A percentile compares a stretch with the other conserved stretches of the same genome.
phyloP scores from a whole-genome alignment of 1,140 invertebrate species.

The Drosophila elegans region DNA sequence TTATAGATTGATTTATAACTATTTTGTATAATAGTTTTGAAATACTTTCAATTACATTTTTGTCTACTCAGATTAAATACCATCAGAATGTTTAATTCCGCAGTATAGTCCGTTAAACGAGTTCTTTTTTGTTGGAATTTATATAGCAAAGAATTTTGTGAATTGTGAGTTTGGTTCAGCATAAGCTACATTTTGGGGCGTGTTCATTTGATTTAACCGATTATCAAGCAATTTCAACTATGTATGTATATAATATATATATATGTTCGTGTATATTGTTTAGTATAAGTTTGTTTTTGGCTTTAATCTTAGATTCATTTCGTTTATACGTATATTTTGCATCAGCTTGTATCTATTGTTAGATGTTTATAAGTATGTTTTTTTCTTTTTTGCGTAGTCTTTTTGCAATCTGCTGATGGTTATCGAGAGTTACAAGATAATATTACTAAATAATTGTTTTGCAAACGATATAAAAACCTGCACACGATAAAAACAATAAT shows the following conservation, averaged over 20 bases:
- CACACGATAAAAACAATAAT: slow-evolving; percentile 72
- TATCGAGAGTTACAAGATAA: slow-evolving; percentile 36
- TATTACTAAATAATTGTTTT: slow-evolving; percentile 72
- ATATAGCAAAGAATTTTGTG: slow-evolving; percentile 33
- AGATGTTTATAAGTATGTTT: slow-evolving; percentile 25
- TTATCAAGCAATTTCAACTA: slow-evolving; percentile 83
- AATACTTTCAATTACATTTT: slow-evolving; percentile 68
- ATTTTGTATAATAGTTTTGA: slow-evolving; percentile 71
- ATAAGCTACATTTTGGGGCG: slow-evolving; percentile 66
- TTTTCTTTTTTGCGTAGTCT: slow-evolving; percentile 30
- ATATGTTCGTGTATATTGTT: slow-evolving; percentile 50
- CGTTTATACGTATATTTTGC: slow-evolving; percentile 65
- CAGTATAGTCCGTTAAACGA: slow-evolving; percentile 22
- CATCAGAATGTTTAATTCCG: slow-evolving; percentile 31
- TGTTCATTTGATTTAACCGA: slow-evolving; percentile 65
- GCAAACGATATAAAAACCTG: slow-evolving; percentile 78
- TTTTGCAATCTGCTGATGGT: slow-evolving; percentile 41
- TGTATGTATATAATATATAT: slow-evolving; percentile 47
- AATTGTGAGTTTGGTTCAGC: slow-evolving; percentile 45
- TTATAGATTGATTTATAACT: slow-evolving; percentile 66
- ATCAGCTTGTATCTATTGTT: slow-evolving; percentile 49
- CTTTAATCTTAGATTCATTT: slow-evolving; percentile 79
- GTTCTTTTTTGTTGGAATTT: slow-evolving; percentile 29
- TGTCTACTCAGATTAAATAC: slow-evolving; percentile 36
- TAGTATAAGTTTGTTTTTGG: slow-evolving; percentile 74